phyloP scores from a whole-genome alignment of 2,113 vertebrate species.

The Rhadina sibilatrix region DNA sequence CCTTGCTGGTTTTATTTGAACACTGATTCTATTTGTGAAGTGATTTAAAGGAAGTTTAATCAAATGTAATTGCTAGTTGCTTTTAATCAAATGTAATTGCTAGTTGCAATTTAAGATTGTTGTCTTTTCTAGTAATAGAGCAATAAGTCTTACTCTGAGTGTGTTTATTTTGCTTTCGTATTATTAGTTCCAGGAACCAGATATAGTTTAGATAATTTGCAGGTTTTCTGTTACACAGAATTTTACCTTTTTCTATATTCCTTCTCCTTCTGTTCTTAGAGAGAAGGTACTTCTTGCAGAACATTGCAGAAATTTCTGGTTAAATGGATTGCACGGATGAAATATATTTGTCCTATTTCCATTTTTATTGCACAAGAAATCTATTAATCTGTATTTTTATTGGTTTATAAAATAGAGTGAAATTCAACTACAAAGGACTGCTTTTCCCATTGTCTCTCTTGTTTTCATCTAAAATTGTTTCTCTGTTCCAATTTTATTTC shows the following conservation, averaged over 20 bases:
- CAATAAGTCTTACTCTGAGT: not conserved
- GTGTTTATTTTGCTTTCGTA: not conserved
- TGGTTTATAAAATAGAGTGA: conserved; percentile 10
- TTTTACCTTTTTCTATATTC: not conserved
- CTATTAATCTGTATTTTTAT: conserved; percentile 18
- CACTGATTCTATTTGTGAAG: not conserved
- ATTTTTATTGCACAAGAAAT: conserved; percentile 25
- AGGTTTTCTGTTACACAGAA: not conserved
- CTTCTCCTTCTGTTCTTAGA: not conserved
- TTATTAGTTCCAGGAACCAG: not conserved
- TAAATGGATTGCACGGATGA: not conserved
- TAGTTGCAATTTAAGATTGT: not conserved
- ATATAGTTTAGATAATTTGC: not conserved
- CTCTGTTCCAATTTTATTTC: not conserved
- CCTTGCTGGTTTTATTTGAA: not conserved
- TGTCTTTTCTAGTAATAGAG: not conserved
- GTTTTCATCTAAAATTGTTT: not conserved
- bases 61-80: not conserved
- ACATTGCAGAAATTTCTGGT: not conserved
- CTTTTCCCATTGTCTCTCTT: not conserved
- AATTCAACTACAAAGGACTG: not conserved
- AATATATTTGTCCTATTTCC: not conserved
- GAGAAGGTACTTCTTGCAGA: not conserved
- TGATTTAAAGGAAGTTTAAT: not conserved
- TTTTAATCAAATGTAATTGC: not conserved